Evolutionary conservation across 1,140 invertebrate genomes (phyloP), one percentile per base, ranked within the genome.

Genomic region (Oryctes rhinoceros): DNA sequence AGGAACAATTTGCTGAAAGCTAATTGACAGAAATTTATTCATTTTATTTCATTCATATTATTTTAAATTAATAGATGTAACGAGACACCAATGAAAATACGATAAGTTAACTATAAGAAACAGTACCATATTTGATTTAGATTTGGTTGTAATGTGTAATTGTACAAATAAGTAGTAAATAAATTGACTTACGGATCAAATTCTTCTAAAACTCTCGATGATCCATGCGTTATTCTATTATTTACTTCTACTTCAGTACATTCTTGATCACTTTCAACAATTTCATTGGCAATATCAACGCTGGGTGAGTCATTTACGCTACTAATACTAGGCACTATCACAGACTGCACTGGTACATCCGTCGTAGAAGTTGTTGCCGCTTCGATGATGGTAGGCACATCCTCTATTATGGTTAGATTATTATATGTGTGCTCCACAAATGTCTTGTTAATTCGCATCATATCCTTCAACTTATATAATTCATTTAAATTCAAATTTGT

Each of bases 401-500:
- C 78, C 10, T 82, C 80, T 76, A 85, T 83, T 78, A 83, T 80
- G 7, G 80, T 80, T 49, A 81, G 78, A 79, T 85, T 84, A 78
- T 82, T 84, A 83, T 83, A 84, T 85, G 87, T 80, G 87, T 88
- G 85, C 87, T 88, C 82, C 79, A 81, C 15, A 83, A 86, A 78
- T 80, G 81, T 80, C 84, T 87, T 81, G 85, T 89, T 83, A 67
- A 81, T 82, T 71, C 86, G 84, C 78, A 81, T 83, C 81, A 90
- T 84, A 85, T 89, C 81, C 81, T 88, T 87, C 35, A 91, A 86
- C 85, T 90, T 90, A 85, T 91, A 89, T 4, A 92, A 85, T 84
- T 92, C 89, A 78, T 89, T 90, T 20, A 92, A 86, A 59, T 89
- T 91, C 78, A 90, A 89, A 83, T 88, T 85, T 35, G 90, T 90